Conservation (phyloP, 2,888 invertebrate genomes). For the Deroplatys truncata region DNA sequence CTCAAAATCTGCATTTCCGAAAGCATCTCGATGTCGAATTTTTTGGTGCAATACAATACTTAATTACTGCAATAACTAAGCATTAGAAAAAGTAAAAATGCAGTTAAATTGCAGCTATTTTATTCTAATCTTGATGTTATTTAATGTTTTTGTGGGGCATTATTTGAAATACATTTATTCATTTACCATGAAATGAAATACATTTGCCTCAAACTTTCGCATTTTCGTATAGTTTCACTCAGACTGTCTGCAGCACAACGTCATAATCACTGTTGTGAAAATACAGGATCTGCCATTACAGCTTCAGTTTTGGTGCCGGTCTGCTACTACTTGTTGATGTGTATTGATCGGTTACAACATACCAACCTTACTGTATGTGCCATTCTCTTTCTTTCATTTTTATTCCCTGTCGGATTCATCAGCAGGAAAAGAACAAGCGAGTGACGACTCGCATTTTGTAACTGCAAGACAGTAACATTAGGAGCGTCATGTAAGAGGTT, state of each 20-base stretch:
- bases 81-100: too few species aligned
- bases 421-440: not conserved
- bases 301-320: not conserved
- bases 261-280: not conserved
- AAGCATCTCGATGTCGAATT: too few species aligned
- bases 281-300: not conserved
- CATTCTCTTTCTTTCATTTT: not conserved
- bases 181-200: too few species aligned
- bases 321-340: not conserved
- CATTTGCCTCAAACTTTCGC: too few species aligned
- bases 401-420: not conserved
- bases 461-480: not conserved
- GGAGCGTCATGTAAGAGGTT: not conserved
- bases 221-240: not conserved
- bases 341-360: not conserved
- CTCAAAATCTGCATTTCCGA: too few species aligned
- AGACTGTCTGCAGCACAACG: not conserved
- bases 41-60: too few species aligned
- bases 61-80: too few species aligned
- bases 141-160: too few species aligned
- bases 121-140: too few species aligned
- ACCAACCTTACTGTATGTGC: not conserved
- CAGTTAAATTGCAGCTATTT: too few species aligned
- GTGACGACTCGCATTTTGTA: not conserved
- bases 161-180: too few species aligned